These are phyloP conservation scores for Philereme transversata DNA, from an alignment of 2,888 invertebrate genomes.

Conservation along the genomic window DNA sequence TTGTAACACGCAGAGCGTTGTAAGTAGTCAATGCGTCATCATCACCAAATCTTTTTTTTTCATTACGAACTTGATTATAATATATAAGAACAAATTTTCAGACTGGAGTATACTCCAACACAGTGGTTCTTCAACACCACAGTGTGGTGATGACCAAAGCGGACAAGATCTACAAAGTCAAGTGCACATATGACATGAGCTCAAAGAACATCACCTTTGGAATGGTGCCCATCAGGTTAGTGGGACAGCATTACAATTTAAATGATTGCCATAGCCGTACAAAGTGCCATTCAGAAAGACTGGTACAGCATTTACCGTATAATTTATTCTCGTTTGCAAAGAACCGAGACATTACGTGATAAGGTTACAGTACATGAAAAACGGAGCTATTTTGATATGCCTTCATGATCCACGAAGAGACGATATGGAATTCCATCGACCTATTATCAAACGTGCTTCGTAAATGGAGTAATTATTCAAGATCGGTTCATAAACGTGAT, in stretches of 20 bases:
- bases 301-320: constrained; percentile 47
- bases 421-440: constrained; percentile 60
- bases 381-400: constrained; percentile 53
- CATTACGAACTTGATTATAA: background rate
- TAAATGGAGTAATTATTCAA: constrained; percentile 62
- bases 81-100: constrained; percentile 64
- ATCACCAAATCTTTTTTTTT: background rate
- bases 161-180: constrained; percentile 97
- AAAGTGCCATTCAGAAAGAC: constrained; percentile 43
- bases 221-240: constrained; percentile 97
- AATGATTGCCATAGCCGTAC: constrained; percentile 43
- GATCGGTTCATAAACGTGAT: constrained; percentile 62
- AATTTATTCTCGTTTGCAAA: constrained; percentile 55
- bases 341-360: constrained; percentile 56
- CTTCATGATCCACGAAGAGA: constrained; percentile 44
- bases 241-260: constrained; percentile 40
- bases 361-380: constrained; percentile 51
- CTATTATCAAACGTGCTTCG: constrained; percentile 56
- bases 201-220: constrained; percentile 98
- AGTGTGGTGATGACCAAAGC: constrained; percentile 98
- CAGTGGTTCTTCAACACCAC: constrained; percentile 96
- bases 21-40: constrained; percentile 78
- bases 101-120: constrained; percentile 97
- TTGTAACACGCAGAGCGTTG: constrained; percentile 97
- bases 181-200: constrained; percentile 98